These are phyloP conservation scores for Otis tarda DNA, from an alignment of 2,113 vertebrate genomes.

Conservation along the genomic window DNA sequence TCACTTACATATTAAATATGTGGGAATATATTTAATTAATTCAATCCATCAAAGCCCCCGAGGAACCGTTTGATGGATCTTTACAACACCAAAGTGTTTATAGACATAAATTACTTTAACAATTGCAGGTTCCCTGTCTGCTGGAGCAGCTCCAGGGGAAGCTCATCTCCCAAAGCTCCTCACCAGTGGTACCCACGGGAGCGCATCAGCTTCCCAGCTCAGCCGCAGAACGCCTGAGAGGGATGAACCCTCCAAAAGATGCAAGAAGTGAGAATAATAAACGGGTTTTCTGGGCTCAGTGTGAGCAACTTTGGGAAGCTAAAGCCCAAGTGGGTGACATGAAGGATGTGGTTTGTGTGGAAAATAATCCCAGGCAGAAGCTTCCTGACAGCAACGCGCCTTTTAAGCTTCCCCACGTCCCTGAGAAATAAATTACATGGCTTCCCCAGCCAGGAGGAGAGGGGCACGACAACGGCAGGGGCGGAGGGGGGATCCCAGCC, in stretches of 20 bases:
- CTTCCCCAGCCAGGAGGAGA: background rate
- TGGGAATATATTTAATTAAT: background rate
- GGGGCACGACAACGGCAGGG: too few relatives aligned
- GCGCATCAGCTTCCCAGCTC: background rate
- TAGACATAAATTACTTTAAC: background rate
- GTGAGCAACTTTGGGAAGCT: background rate
- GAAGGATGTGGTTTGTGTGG: background rate
- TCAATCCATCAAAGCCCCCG: background rate
- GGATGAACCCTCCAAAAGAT: background rate
- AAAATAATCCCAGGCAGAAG: conserved; percentile 22
- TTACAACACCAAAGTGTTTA: background rate
- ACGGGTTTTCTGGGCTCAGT: background rate
- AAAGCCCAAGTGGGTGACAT: background rate
- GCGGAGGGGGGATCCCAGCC: background rate
- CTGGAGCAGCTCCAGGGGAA: background rate
- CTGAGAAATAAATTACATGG: background rate
- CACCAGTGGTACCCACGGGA: background rate
- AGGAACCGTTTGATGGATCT: background rate
- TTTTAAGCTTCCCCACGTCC: background rate
- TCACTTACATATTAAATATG: background rate
- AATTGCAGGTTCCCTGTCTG: background rate
- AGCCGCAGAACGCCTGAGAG: fast-evolving
- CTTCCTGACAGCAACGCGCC: background rate
- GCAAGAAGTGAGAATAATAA: background rate
- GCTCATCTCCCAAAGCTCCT: background rate